A percentile compares a stretch with the other conserved stretches of the same genome.
These are phyloP conservation scores for Poecilia latipinna DNA, from an alignment of 2,113 vertebrate genomes.

Conservation along the genomic window DNA sequence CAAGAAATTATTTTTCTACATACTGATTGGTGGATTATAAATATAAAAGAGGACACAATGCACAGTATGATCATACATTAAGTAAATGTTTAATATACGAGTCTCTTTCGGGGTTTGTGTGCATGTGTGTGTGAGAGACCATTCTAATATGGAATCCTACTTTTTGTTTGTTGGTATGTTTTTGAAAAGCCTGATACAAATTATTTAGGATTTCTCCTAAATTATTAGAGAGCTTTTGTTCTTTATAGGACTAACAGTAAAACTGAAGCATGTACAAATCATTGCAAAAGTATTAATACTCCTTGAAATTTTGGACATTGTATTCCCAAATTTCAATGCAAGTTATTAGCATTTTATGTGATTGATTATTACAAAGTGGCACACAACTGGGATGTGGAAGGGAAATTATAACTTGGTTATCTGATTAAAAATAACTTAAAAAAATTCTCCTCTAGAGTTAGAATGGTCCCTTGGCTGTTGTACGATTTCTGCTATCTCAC, in stretches of 20 bases:
- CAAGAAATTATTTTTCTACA: constrained; percentile 16
- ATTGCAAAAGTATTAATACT: not conserved
- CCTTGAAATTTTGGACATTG: not conserved
- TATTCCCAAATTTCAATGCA: too few relatives aligned
- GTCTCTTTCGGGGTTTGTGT: constrained; percentile 22
- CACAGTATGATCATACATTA: constrained; percentile 56
- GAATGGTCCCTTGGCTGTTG: too few relatives aligned
- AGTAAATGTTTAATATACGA: constrained; percentile 62
- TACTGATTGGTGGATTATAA: constrained; percentile 53
- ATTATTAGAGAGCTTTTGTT: constrained; percentile 23
- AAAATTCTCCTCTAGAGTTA: too few relatives aligned
- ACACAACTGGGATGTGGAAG: too few relatives aligned
- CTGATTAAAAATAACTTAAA: not conserved
- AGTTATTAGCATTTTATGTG: too few relatives aligned
- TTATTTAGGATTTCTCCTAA: constrained; percentile 59
- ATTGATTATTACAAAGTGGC: too few relatives aligned
- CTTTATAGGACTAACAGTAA: constrained; percentile 3
- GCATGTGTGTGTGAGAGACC: constrained; percentile 50
- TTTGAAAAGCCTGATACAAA: constrained; percentile 50
- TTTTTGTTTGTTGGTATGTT: constrained; percentile 43
- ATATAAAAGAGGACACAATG: constrained; percentile 27
- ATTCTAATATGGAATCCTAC: constrained; percentile 61
- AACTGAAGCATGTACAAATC: not conserved
- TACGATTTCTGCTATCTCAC: too few relatives aligned
- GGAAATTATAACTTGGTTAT: too few relatives aligned